A percentile compares a stretch with the other conserved stretches of the same genome.
These are phyloP conservation scores for Drosophila heteroneura DNA, from an alignment of 2,888 invertebrate species.

Conservation along the genomic window DNA sequence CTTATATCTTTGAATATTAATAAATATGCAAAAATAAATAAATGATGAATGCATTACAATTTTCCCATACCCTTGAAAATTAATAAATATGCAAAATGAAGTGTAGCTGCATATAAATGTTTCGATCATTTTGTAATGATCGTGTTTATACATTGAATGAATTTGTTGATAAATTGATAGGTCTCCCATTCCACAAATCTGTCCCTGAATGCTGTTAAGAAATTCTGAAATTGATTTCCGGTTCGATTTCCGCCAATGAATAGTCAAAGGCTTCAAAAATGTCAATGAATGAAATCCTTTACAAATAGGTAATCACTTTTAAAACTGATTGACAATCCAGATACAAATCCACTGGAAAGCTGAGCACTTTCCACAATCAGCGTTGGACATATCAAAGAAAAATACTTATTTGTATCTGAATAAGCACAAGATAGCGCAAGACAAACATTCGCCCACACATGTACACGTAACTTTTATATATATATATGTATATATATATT, in stretches of 20 bases:
- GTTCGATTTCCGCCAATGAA: not conserved
- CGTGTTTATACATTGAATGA: not conserved
- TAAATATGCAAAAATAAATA: not conserved
- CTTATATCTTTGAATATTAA: not conserved
- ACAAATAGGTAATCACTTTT: not conserved
- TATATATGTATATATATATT: conserved; percentile 2
- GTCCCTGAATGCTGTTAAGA: not conserved
- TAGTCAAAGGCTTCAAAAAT: not conserved
- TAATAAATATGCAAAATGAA: not conserved
- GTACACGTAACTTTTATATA: conserved; percentile 1
- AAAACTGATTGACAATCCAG: conserved; percentile 6
- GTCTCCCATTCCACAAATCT: not conserved
- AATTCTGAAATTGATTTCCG: not conserved
- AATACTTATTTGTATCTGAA: conserved; percentile 61
- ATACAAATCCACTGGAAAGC: conserved; percentile 85
- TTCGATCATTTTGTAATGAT: not conserved
- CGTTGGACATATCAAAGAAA: conserved; percentile 86
- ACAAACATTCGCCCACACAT: not conserved
- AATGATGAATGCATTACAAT: not conserved
- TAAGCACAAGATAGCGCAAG: conserved; percentile 11
- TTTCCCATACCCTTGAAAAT: not conserved
- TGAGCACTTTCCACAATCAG: conserved; percentile 87
- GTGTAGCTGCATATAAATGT: not conserved
- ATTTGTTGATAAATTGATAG: not conserved
- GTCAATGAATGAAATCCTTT: not conserved